These are phyloP conservation scores for Palaemon carinicauda DNA, from an alignment of 1,140 invertebrate genomes.

Conservation along the genomic window DNA sequence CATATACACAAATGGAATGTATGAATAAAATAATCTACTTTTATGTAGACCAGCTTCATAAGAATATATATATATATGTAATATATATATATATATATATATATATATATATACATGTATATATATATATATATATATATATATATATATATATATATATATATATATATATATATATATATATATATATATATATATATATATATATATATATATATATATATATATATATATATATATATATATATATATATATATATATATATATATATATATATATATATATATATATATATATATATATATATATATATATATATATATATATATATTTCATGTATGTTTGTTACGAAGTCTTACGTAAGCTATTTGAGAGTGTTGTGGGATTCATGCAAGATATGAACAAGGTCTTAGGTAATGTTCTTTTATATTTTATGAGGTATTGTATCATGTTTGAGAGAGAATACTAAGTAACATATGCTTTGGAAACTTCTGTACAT, in stretches of 20 bases:
- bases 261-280: constrained; percentile 2
- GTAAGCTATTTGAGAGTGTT: too few relatives aligned
- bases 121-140: not conserved
- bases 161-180: not conserved
- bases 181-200: constrained; percentile 2
- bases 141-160: constrained; percentile 2
- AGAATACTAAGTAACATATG: too few relatives aligned
- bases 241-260: constrained; percentile 2
- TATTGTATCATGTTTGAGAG: too few relatives aligned
- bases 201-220: constrained; percentile 2
- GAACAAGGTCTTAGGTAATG: too few relatives aligned
- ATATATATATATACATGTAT: not conserved
- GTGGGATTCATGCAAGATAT: too few relatives aligned
- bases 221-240: not conserved
- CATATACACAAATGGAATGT: too few relatives aligned
- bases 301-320: not conserved
- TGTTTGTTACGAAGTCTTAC: too few relatives aligned
- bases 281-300: constrained; percentile 2
- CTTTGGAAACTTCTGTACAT: too few relatives aligned
- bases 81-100: not conserved
- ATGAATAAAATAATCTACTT: too few relatives aligned
- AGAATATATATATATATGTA: not conserved
- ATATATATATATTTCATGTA: too few relatives aligned
- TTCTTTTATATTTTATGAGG: too few relatives aligned
- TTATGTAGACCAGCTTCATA: too few relatives aligned